These are phyloP conservation scores for Callyntrura guangdongensis DNA, from an alignment of 2,888 invertebrate species.

Conservation along the genomic window DNA sequence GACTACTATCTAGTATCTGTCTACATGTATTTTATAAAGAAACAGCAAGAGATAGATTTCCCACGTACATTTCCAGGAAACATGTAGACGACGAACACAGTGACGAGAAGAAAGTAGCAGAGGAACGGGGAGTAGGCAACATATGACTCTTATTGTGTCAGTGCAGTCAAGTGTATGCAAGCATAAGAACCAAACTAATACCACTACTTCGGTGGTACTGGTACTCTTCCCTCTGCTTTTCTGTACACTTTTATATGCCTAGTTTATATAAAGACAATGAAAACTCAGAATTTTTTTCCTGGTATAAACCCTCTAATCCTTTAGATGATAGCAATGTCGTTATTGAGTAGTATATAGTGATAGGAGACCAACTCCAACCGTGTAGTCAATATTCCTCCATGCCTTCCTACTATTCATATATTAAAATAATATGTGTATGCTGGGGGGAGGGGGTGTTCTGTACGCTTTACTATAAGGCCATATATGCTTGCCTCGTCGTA, in stretches of 20 bases:
- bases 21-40: no score
- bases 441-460: not conserved
- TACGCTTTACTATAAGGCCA: not conserved
- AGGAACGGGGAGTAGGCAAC: slow-evolving; percentile 22
- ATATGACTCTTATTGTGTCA: slow-evolving; percentile 72
- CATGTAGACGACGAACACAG: slow-evolving; percentile 2
- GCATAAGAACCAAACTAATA: slow-evolving; percentile 13
- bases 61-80: not conserved
- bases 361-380: slow-evolving; percentile 41
- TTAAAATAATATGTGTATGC: not conserved
- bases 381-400: slow-evolving; percentile 56
- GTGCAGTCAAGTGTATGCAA: slow-evolving; percentile 69
- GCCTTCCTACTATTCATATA: not conserved
- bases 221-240: not conserved
- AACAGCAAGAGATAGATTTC: no score
- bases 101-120: slow-evolving; percentile 45
- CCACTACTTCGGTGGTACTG: not conserved
- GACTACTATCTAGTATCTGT: slow-evolving; percentile 46
- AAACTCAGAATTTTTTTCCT: not conserved
- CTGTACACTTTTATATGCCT: not conserved
- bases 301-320: slow-evolving; percentile 65
- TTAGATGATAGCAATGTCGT: slow-evolving; percentile 69
- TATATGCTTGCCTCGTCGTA: not conserved
- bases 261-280: not conserved
- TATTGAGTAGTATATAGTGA: slow-evolving; percentile 30